A percentile compares a stretch with the other conserved stretches of the same genome.
phyloP scores from a whole-genome alignment of 2,888 invertebrate genomes.

The Macrosoma leucophasiata region DNA sequence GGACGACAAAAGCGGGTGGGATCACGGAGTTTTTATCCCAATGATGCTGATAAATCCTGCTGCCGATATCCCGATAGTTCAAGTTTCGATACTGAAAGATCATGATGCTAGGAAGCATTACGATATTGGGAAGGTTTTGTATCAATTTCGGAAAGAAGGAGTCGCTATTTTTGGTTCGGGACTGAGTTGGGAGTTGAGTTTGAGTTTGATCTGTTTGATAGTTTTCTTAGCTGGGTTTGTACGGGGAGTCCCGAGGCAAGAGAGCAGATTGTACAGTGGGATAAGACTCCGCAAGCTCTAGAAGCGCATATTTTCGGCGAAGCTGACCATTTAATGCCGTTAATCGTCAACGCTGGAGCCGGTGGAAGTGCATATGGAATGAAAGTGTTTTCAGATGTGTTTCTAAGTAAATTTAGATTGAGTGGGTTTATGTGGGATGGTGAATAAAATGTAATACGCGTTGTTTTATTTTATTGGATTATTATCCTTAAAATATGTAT shows the following conservation, averaged over 20 bases:
- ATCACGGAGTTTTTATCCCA: slow-evolving; percentile 47
- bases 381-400: slow-evolving; percentile 34
- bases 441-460: too few relatives aligned
- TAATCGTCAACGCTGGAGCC: slow-evolving; percentile 39
- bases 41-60: slow-evolving; percentile 44
- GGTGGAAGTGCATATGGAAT: slow-evolving; percentile 31
- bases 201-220: slow-evolving; percentile 31
- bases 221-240: slow-evolving; percentile 30
- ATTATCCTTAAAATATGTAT: too few relatives aligned
- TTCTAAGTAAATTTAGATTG: slow-evolving; percentile 31
- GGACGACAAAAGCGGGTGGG: slow-evolving; percentile 42
- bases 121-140: slow-evolving; percentile 35
- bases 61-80: slow-evolving; percentile 42
- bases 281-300: slow-evolving; percentile 26
- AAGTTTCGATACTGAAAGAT: slow-evolving; percentile 39
- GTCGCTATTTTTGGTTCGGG: slow-evolving; percentile 43
- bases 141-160: slow-evolving; percentile 36
- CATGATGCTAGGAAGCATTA: slow-evolving; percentile 38
- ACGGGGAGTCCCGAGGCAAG: slow-evolving; percentile 21
- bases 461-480: too few relatives aligned
- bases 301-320: slow-evolving; percentile 34
- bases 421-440: slow-evolving; percentile 39
- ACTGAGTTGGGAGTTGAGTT: slow-evolving; percentile 32
- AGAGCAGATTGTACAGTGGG: slow-evolving; percentile 32
- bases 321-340: slow-evolving; percentile 45